A percentile compares a stretch with the other conserved stretches of the same genome.
Evolutionary conservation across 92 coral and sea anemone species (phyloP).

Genomic region (Diadumene lineata): DNA sequence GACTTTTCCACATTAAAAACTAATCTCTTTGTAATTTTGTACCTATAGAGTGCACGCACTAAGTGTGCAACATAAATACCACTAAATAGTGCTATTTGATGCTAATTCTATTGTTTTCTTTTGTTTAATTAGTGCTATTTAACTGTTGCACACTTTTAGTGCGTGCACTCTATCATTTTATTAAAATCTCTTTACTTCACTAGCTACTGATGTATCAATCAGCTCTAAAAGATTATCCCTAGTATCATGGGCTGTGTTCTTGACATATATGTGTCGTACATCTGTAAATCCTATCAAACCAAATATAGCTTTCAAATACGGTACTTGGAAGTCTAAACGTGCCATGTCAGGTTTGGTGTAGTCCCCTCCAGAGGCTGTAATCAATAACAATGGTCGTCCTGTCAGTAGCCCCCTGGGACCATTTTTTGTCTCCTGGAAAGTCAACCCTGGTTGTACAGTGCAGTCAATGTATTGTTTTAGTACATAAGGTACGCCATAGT

Average conservation of each 20-base stretch:
- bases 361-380: conserved; percentile 95
- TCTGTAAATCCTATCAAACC: conserved; percentile 94
- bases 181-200: conserved; percentile 63
- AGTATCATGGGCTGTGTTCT: conserved; percentile 75
- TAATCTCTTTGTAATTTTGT: too few species aligned
- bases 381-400: conserved; percentile 73
- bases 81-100: too few species aligned
- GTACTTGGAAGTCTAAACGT: conserved; percentile 94
- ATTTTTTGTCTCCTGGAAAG: conserved; percentile 74
- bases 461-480: conserved; percentile 97
- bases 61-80: too few species aligned
- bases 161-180: background rate
- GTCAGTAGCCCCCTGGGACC: conserved; percentile 90
- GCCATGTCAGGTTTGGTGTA: conserved; percentile 71
- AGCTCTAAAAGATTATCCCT: conserved; percentile 47
- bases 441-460: conserved; percentile 94
- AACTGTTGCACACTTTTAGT: too few species aligned
- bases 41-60: too few species aligned
- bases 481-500: conserved; percentile 94
- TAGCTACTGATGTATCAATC: conserved; percentile 41
- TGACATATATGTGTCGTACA: conserved; percentile 88
- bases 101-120: too few species aligned
- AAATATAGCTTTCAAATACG: conserved; percentile 88
- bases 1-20: too few species aligned
- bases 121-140: too few species aligned